Evolutionary conservation across 2,797 vertebrate species (phyloP), one percentile per base, ranked within the genome.

Genomic region (Moxostoma hubbsi): DNA sequence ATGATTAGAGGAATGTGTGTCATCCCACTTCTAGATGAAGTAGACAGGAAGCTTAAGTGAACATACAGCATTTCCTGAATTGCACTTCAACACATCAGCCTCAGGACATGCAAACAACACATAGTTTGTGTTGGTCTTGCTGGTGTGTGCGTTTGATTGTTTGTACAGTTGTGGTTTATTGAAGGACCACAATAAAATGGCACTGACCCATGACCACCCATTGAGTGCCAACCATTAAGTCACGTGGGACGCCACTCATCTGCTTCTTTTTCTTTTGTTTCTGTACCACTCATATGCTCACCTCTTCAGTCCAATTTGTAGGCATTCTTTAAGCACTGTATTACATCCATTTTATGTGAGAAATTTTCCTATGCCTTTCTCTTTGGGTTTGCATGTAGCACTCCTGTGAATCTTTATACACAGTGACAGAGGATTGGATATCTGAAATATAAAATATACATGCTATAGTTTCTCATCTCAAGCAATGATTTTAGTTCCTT

Each of bases 1-100:
- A 6, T 53, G 79, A 85, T 76, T 76, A 73, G 36, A 67, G 62
- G 12, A 6, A 36, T 13, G 12, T 50, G 54, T 73, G 11, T 59
- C 64, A 58, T 55, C 18, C 73, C 16, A 55, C 67, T 11, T 36
- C 36, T 16, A 77, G 76, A 80, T 79, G 68, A 80, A 83, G 49
- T 66, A 59, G 69, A 77, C 70, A 59, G 54, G 72, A 9, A 73
- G 77, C 73, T 76, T 79, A 75, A 65, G 58, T 15, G 24, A 80
- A 71, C 61, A 9, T 43, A 77, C 54, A 71, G 73, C 57, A 18
- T 51, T 54, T 54, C 51, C 65, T 65, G 18, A 77, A 77, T 69
- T 57, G 45, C 47, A 55, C 54, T 72, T 73, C 63, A 54, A 76
- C 68, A 80, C 12, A 15, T 62, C 24, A 50, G 58, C 68, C 65